phyloP scores from a whole-genome alignment of 2,113 vertebrate species.

The Nothobranchius furzeri region DNA sequence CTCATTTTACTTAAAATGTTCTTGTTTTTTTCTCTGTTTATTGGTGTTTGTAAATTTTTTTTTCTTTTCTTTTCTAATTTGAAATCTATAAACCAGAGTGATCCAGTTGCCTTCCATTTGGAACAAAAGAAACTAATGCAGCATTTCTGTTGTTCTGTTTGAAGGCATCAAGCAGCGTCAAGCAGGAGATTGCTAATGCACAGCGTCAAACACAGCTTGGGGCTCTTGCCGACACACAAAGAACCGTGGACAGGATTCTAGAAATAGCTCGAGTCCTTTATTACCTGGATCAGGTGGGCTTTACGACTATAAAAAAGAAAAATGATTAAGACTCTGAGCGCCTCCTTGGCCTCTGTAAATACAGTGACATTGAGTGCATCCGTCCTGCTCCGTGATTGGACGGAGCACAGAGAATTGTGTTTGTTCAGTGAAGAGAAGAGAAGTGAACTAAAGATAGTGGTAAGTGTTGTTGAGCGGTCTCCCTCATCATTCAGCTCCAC shows the following conservation, averaged over 20 bases:
- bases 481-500: not conserved
- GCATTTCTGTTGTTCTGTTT: conserved; percentile 11
- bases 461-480: not conserved
- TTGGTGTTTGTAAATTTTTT: not conserved
- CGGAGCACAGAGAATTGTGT: not conserved
- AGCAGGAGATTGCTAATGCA: conserved; percentile 83
- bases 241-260: conserved; percentile 83
- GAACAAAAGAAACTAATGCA: not conserved
- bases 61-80: not conserved
- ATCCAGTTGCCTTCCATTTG: not conserved
- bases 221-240: conserved; percentile 76
- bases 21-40: not conserved
- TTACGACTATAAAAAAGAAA: conserved; percentile 5
- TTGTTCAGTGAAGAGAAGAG: conserved; percentile 14
- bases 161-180: conserved; percentile 80
- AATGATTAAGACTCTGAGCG: conserved; percentile 1
- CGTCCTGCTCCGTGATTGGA: not conserved
- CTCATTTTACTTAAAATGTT: too few species aligned
- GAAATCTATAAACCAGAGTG: not conserved
- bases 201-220: conserved; percentile 77
- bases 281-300: conserved; percentile 90
- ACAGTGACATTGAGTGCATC: conserved; percentile 5
- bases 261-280: conserved; percentile 88
- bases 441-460: not conserved
- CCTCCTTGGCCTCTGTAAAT: conserved; percentile 10